Percentiles rank a stretch among this genome's conserved stretches.
Conservation (phyloP, 2,888 invertebrate genomes). For the Hypsopygia costalis region DNA sequence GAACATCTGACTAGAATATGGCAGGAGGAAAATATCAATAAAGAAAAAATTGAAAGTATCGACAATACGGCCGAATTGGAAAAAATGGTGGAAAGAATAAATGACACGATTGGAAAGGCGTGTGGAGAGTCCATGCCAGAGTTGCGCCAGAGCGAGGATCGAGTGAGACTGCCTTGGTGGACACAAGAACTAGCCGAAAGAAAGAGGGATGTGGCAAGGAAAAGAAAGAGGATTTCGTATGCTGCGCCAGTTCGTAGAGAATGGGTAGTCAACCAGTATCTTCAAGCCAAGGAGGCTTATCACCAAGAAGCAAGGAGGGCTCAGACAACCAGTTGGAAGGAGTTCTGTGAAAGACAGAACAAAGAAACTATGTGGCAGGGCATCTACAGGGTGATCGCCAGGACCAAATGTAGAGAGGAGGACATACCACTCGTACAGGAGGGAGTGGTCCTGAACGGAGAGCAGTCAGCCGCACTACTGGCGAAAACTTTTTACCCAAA, state of each 20-base stretch:
- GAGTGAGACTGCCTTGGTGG: too few relatives aligned
- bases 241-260: conserved; percentile 16
- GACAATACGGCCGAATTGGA: too few relatives aligned
- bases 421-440: background rate
- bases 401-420: background rate
- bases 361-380: conserved; percentile 15
- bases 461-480: conserved; percentile 8
- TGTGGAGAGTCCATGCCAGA: too few relatives aligned
- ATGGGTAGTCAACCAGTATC: conserved; percentile 15
- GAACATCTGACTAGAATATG: too few relatives aligned
- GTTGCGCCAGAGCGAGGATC: too few relatives aligned
- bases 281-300: conserved; percentile 16
- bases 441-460: background rate
- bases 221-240: conserved; percentile 11
- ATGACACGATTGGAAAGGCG: too few relatives aligned
- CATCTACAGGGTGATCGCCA: conserved; percentile 8
- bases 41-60: too few relatives aligned
- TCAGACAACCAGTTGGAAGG: conserved; percentile 19
- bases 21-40: too few relatives aligned
- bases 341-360: conserved; percentile 19
- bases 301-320: conserved; percentile 11
- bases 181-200: too few relatives aligned
- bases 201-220: conserved; percentile 9
- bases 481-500: conserved; percentile 10
- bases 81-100: too few relatives aligned